phyloP scores from a whole-genome alignment of 1,140 invertebrate species.

The Drosophila trapezifrons region DNA sequence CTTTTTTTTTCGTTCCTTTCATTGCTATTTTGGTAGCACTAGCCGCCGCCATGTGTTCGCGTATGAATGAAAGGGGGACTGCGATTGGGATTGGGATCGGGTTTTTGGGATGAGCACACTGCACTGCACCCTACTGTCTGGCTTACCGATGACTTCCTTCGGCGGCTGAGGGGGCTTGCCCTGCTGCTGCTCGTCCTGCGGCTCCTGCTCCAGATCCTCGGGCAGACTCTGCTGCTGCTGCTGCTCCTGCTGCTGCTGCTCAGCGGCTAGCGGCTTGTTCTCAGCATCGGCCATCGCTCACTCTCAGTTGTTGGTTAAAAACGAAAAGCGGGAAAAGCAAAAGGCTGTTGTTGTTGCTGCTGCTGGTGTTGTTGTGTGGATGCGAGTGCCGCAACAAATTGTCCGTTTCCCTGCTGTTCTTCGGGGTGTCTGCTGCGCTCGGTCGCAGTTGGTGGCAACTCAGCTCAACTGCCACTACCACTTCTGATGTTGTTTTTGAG shows the following conservation, averaged over 20 bases:
- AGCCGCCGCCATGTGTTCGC: slow-evolving; percentile 70
- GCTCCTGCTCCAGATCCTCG: slow-evolving; percentile 61
- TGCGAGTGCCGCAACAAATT: slow-evolving; percentile 60
- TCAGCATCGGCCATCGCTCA: slow-evolving; percentile 82
- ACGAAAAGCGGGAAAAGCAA: slow-evolving; percentile 39
- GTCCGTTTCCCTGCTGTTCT: slow-evolving; percentile 52
- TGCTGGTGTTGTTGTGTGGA: slow-evolving; percentile 29
- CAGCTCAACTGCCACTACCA: slow-evolving; percentile 81
- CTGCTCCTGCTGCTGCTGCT: slow-evolving; percentile 66
- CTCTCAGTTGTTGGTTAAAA: slow-evolving; percentile 48
- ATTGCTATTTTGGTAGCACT: slow-evolving; percentile 74
- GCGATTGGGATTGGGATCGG: slow-evolving; percentile 22
- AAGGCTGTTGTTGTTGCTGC: slow-evolving; percentile 27
- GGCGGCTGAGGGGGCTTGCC: slow-evolving; percentile 76
- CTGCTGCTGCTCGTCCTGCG: slow-evolving; percentile 65
- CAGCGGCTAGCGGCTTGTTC: slow-evolving; percentile 76
- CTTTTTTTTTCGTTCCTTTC: slow-evolving; percentile 62
- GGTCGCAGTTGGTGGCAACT: slow-evolving; percentile 76
- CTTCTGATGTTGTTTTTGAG: slow-evolving; percentile 83
- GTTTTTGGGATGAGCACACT: neutral
- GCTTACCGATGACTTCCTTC: slow-evolving; percentile 83
- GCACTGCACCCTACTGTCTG: neutral
- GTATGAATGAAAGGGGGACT: slow-evolving; percentile 71
- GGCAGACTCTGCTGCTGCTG: slow-evolving; percentile 45
- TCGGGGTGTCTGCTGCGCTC: slow-evolving; percentile 32